These are phyloP conservation scores for Anastrepha ludens DNA, from an alignment of 1,140 invertebrate genomes.

Conservation along the genomic window DNA sequence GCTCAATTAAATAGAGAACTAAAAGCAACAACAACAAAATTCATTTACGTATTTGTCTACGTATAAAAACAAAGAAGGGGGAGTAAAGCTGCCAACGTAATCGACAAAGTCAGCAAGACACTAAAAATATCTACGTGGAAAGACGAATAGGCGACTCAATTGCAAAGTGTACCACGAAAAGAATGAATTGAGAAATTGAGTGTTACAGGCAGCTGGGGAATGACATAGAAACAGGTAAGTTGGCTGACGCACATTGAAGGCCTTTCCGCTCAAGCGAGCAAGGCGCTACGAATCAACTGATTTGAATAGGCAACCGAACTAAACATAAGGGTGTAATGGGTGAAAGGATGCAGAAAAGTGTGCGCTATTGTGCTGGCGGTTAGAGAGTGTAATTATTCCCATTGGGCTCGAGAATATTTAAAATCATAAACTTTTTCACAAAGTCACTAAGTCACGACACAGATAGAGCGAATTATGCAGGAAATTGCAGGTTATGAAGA, in stretches of 20 bases:
- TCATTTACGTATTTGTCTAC: background rate
- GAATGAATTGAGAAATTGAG: background rate
- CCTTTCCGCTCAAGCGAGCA: background rate
- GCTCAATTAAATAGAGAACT: background rate
- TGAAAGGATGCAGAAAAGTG: background rate
- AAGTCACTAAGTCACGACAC: background rate
- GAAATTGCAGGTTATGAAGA: conserved; percentile 28
- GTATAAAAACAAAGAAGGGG: background rate
- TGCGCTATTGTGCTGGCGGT: background rate
- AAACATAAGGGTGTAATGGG: background rate
- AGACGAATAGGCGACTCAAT: background rate
- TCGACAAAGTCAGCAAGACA: background rate
- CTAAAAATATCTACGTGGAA: background rate
- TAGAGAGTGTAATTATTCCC: conserved; percentile 27
- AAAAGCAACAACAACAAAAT: background rate
- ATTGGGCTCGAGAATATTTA: conserved; percentile 12
- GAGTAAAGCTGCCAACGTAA: background rate
- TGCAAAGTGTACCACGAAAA: conserved; percentile 4
- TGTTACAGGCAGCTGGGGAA: background rate
- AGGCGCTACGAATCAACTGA: background rate
- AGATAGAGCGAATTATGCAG: background rate
- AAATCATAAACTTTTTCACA: conserved; percentile 33
- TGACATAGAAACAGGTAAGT: conserved; percentile 47
- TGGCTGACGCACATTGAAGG: background rate
- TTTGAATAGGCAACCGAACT: background rate